A percentile compares a stretch with the other conserved stretches of the same genome.
Evolutionary conservation across 2,113 vertebrate species (phyloP).

Genomic region (Brienomyrus brachyistius): DNA sequence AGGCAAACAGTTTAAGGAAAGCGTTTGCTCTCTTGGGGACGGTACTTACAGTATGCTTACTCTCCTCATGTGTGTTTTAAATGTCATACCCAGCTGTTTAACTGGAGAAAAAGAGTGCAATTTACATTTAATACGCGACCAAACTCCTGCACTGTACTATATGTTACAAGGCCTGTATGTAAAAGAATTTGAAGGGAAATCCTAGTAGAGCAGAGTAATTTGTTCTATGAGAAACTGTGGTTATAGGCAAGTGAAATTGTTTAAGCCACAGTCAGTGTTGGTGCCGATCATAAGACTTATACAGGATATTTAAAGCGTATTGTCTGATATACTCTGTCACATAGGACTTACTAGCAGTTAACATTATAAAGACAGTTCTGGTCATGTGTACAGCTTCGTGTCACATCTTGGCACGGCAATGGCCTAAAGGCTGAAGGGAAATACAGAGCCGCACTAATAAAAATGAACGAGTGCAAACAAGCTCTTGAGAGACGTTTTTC

Average conservation of each 20-base stretch:
- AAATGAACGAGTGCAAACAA: background rate
- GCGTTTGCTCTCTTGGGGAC: background rate
- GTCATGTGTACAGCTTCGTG: background rate
- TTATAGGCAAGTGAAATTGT: background rate
- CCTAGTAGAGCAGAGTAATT: background rate
- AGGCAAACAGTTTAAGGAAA: background rate
- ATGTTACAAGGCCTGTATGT: background rate
- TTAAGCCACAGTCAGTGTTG: background rate
- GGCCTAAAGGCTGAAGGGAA: background rate
- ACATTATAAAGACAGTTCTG: background rate
- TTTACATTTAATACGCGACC: background rate
- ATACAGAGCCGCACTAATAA: background rate
- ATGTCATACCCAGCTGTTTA: background rate
- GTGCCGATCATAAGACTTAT: background rate
- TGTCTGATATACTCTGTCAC: background rate
- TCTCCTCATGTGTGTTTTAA: background rate
- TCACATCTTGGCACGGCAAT: background rate
- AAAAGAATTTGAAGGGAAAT: background rate
- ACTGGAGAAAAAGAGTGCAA: background rate
- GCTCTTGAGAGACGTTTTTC: slow-evolving; percentile 5
- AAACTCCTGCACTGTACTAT: background rate
- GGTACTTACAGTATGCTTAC: background rate
- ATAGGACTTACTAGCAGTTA: background rate
- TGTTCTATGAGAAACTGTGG: background rate
- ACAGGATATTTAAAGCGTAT: background rate